Base-by-base conservation (phyloP, 1,140 invertebrate genomes). In the Leptonema lineaticorne region DNA sequence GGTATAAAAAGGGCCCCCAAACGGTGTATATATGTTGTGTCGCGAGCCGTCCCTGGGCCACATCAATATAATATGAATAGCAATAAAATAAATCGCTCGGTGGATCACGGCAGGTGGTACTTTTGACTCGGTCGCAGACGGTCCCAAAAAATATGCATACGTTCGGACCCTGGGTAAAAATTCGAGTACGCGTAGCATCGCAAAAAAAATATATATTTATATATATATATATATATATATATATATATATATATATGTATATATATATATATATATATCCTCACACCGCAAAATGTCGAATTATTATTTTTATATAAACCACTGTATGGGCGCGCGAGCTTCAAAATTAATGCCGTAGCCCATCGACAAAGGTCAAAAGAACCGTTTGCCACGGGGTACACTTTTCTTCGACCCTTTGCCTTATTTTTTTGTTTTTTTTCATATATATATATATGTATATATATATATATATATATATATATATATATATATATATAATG, bases 61-160 rank as follows among this genome's bases (percentile, higher is more conserved):
- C 30, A 59, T 59, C 57, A 59, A 59, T 59, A 59, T 59, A 53
- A 53, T 53, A 59, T 37, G 57, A 59, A 59, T 33, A 59, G 57
- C 30, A 59, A 59, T 59, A 59, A 59, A 59, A 59, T 59, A 59
- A 59, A 59, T 59, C 57, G 30, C 30, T 33, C 57, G 57, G 57
- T 28, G 57, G 57, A 59, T 59, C 57, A 16, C 57, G 57, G 57
- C 57, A 59, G 57, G 57, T 59, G 57, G 57, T 59, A 59, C 57
- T 59, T 59, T 59, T 59, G 57, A 59, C 57, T 59, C 57, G 28
- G 27, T 59, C 57, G 30, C 26, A 53, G 48, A 53, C 48, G 48
- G 16, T 53, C 24, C 48, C 37, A 16, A 37, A 53, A 59, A 59
- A 59, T 59, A 59, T 59, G 57, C 57, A 59, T 59, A 59, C n/a